Base-by-base conservation (phyloP, 2,797 vertebrate genomes). In the Mastacembelus armatus region DNA sequence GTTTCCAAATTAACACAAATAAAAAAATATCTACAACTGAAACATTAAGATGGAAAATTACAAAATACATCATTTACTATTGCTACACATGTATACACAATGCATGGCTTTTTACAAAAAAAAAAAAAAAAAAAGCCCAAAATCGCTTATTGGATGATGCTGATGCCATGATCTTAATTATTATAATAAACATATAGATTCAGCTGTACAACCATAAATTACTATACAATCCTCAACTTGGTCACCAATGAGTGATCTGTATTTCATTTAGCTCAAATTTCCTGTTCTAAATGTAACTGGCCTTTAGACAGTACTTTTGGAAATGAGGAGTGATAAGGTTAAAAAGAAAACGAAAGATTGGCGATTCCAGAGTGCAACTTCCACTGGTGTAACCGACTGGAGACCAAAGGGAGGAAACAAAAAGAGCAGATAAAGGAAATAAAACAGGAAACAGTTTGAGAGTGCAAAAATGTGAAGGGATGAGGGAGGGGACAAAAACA, bases 1-100 rank as follows among this genome's bases (percentile, higher is more conserved):
- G 79, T 91, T 90, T 88, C 90, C 90, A 92, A 89, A 89, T 65
- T 0, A 91, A 90, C 55, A 77, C 83, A 86, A 86, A 86, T 56
- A 83, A 82, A 83, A 85, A 33, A 57, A 21, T 66, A 27, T 83
- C 72, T 66, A 78, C 72, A 91, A 88, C 80, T 71, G 45, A 88
- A 80, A n/a, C 73, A 79, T 45, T 77, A 87, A 78, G 66, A 72
- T 74, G 47, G 42, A 79, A 77, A 80, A 79, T 58, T 78, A 85
- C 71, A 68, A 80, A 73, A 88, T 78, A 56, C 74, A 88, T 81
- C 50, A 79, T 77, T 85, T 69, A 45, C 64, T 75, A 68, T 71
- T 1, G 9, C 47, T 73, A 68, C 43, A 89, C 59, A 71, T 71
- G 63, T 84, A 73, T 64, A 88, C 67, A 87, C 52, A 85, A 86